Conservation (phyloP, 1,140 invertebrate genomes). For the Heliothis virescens region DNA sequence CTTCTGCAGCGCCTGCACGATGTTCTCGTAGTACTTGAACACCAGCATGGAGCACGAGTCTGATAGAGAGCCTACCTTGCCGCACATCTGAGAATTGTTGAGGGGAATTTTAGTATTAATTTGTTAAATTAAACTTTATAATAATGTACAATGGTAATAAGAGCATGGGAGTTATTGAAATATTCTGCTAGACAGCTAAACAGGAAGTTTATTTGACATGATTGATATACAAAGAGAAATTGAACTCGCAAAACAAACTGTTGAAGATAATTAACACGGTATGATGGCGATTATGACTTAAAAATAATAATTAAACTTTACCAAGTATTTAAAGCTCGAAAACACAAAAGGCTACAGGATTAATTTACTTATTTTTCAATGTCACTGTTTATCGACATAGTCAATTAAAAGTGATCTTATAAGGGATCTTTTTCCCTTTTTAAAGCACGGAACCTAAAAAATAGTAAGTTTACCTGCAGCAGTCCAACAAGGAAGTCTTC, state of each 20-base stretch:
- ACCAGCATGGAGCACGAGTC: slow-evolving; percentile 92
- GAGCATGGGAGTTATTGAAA: too few species aligned
- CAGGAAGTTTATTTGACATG: too few species aligned
- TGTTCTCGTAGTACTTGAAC: slow-evolving; percentile 90
- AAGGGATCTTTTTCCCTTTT: too few species aligned
- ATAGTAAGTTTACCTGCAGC: slow-evolving; percentile 77
- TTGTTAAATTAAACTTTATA: not conserved
- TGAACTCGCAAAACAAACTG: too few species aligned
- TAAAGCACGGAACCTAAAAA: not conserved
- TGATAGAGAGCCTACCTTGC: slow-evolving; percentile 89
- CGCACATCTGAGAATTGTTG: slow-evolving; percentile 86
- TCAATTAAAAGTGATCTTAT: not conserved
- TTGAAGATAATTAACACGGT: too few species aligned
- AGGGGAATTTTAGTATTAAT: not conserved
- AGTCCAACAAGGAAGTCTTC: slow-evolving; percentile 87
- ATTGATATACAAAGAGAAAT: too few species aligned
- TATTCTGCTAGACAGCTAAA: too few species aligned
- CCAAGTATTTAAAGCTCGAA: too few species aligned
- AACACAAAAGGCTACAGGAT: too few species aligned
- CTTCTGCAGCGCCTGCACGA: slow-evolving; percentile 88
- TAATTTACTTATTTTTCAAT: too few species aligned
- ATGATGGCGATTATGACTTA: too few species aligned
- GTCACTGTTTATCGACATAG: not conserved
- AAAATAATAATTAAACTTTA: too few species aligned
- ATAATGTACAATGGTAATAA: not conserved